Base-by-base conservation (phyloP, 1,140 invertebrate genomes). In the Onthophagus taurus region DNA sequence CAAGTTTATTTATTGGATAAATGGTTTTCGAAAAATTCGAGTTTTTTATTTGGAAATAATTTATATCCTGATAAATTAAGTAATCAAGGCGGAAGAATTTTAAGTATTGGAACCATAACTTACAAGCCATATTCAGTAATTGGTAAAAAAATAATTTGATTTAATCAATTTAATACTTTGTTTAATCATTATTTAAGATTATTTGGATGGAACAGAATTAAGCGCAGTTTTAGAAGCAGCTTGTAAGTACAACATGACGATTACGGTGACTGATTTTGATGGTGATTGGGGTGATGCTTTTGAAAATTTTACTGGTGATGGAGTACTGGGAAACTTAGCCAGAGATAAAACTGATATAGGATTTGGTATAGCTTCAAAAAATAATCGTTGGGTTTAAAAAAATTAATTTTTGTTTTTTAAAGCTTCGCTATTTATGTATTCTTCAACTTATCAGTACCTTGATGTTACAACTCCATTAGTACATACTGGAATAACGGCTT, bases 221-320 rank as follows among this genome's bases (percentile, higher is more conserved):
- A 54, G 50, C 44, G 43, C 61, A 3, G 54, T 52, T 1, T 16
- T 61, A 9, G 58, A 63, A 39, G 66, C 61, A 51, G 59, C 57
- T 33, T 49, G 49, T 36, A 69, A 69, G 35, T 66, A 67, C 64
- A 62, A 71, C 38, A 71, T 72, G 50, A 74, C 70, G 23, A 50
- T 70, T 14, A 55, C 65, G 50, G 51, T 75, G 13, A 60, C 67
- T 35, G 68, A 71, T 41, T 65, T 71, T 37, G 56, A 57, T n/a
- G 60, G 69, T 19, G 58, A 72, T 52, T 78, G 74, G 74, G 75
- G 75, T 4, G 68, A 72, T 48, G 70, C 75, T 41, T 75, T 66
- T 49, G 65, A 71, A 9, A 77, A 78, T 50, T 58, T 66, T 37
- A 72, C 72, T 4, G 75, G 74, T 24, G 67, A 71, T 39, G 75